Evolutionary conservation across 2,113 vertebrate genomes (phyloP), one percentile per base, ranked within the genome.

Genomic region (cattle (Bos taurus)): DNA sequence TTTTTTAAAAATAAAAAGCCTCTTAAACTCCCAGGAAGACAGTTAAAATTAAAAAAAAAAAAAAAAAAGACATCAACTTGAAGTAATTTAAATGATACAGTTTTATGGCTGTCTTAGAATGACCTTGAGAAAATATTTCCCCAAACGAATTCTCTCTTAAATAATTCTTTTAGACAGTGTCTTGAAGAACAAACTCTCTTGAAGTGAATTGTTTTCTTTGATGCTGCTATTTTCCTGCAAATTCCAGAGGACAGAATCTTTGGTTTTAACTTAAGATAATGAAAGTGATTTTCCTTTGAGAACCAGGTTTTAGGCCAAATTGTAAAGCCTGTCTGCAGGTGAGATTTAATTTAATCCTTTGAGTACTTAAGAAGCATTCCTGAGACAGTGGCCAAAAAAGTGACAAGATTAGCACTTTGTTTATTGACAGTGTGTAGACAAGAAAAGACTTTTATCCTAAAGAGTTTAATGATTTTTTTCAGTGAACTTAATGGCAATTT

Each of bases 271-370:
- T 97, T 98, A 97, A 95, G 95, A 98, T 98, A 98, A 99, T 98
- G 97, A 98, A 99, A 98, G 97, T 98, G 95, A 96, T 98, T 99
- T 99, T 98, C 93, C 97, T 98, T 97, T 98, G 97, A 98, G 92
- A 97, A 98, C 60, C 96, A 97, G 48, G 21, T 86, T 98, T 98
- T 97, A 43, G 85, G 82, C 84, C 16, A 92, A 97, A 97, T 98
- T 98, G 92, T 94, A 98, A 98, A 98, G 96, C 97, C 98, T 98
- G 98, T 99, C 98, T 98, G 96, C 3, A 94, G 97, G 97, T 99
- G 98, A 98, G 98, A 98, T 99, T 99, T 99, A 96, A 97, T 98
- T 98, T 99, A 99, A 98, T 99, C 98, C 97, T 97, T 98, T 97
- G 97, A 98, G 97, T 98, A 98, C 97, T 99, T 99, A 98, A 98